Base-by-base conservation (phyloP, 2,888 invertebrate genomes). In the Pristionchus mayeri region DNA sequence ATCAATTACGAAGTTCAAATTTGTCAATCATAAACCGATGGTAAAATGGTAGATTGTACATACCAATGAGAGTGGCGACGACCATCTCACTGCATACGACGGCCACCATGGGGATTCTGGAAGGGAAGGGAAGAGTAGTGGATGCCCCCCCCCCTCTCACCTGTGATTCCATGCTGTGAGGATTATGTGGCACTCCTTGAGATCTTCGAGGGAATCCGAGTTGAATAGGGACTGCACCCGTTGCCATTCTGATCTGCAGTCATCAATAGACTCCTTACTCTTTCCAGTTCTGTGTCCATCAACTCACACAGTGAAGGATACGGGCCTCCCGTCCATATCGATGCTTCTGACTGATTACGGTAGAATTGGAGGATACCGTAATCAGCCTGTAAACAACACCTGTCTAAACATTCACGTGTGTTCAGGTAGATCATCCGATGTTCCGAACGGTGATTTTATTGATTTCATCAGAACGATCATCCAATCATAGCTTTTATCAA, bases 231-330 rank as follows among this genome's bases (percentile, higher is more conserved):
- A 63, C 40, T 85, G 84, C 0, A 87, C 88, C 24, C 86, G 80
- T 40, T 86, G 86, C 89, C 89, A 89, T 88, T 89, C 89, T 57
- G 67, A 84, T 34, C 88, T 88, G 80, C 57, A n/a, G 13, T 24
- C 57, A 57, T 24, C 57, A 52, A 57, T 27, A 57, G 4, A 24
- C 11, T 57, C 57, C n/a, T n/a, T n/a, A n/a, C n/a, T n/a, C n/a
- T n/a, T n/a, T n/a, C n/a, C n/a, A n/a, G n/a, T n/a, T n/a, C n/a
- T n/a, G n/a, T n/a, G n/a, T n/a, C n/a, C 57, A 57, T 57, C 57
- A 9, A 44, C 81, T 81, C 24, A 81, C 81, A 60, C 57, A 24
- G 81, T 81, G 81, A 81, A 81, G 4, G 81, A 13, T 16, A 81
- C 24, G n/a, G 60, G 81, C 24, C 27, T 18, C n/a, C 60, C 81